Base-by-base conservation (phyloP, 37 sponge, comb jelly and placozoan genomes). In the Theonella swinhoei region DNA sequence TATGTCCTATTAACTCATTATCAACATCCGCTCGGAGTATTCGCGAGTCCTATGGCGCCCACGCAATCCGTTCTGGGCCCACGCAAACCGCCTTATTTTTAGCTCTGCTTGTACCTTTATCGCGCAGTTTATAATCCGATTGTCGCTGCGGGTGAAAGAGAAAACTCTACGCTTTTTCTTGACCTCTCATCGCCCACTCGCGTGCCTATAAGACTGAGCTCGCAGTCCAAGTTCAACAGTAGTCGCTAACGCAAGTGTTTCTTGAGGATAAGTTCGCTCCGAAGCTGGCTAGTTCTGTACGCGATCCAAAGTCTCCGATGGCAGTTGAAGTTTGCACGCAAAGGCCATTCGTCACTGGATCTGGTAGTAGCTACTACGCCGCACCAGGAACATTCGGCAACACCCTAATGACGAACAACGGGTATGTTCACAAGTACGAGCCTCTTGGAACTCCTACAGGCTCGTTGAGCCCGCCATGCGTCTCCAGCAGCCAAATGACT, bases 21-120 rank as follows among this genome's bases (percentile, higher is more conserved):
- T 71, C 72, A 81, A 81, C 81, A 81, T 81, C 81, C 81, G 62
- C 81, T 17, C 69, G n/a, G n/a, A n/a, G n/a, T n/a, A n/a, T n/a
- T n/a, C n/a, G n/a, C n/a, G n/a, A 14, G 60, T 1, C 5, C 72
- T 33, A 71, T 37, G 9, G 0, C 39, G 71, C 81, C 81, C 81
- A 70, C 81, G 81, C 72, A 81, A 78, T 36, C 34, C 38, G 71
- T 47, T 39, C 7, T 17, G 40, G 42, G 54, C 74, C 74, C 40
- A 74, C 74, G 37, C 74, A 74, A 74, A 64, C 39, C 30, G 77
- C 28, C 2, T 36, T 32, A 47, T 54, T 76, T n/a, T 62, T 60
- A 33, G 61, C 64, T 40, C 38, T 0, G 20, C 37, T 64, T 37
- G 20, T 60, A 8, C 23, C 39, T 3, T 40, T 11, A 24, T 68